Conservation (phyloP, 2,113 vertebrate species). For the Dromaius novaehollandiae region DNA sequence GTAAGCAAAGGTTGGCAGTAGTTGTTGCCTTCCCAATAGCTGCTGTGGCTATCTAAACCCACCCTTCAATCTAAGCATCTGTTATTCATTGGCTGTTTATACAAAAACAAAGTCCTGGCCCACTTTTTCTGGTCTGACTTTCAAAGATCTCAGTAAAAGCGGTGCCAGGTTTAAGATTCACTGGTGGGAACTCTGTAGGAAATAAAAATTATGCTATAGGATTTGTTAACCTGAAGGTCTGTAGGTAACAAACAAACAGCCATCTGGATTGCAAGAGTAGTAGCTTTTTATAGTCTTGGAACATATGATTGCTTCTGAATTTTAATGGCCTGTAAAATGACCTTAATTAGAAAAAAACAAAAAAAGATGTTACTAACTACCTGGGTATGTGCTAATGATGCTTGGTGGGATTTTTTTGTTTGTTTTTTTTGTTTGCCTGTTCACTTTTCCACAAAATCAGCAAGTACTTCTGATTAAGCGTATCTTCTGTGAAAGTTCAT, state of each 20-base stretch:
- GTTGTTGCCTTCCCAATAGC: background rate
- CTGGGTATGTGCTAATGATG: background rate
- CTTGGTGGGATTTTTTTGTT: background rate
- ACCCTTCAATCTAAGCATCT: slow-evolving; percentile 32
- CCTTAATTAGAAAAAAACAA: background rate
- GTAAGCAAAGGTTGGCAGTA: slow-evolving; percentile 19
- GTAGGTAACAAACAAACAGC: background rate
- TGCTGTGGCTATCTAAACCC: slow-evolving; percentile 34
- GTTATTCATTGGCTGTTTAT: background rate
- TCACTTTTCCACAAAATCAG: slow-evolving; percentile 37
- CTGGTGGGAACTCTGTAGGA: background rate
- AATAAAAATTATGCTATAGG: background rate
- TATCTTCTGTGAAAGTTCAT: background rate
- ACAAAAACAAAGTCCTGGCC: slow-evolving; percentile 30
- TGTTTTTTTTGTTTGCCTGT: background rate
- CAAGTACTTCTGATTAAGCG: background rate
- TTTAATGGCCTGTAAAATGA: background rate
- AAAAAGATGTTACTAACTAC: background rate
- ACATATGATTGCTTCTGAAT: background rate
- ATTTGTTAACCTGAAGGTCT: background rate
- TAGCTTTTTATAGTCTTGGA: background rate
- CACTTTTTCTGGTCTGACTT: slow-evolving; percentile 21
- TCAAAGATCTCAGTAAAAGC: background rate
- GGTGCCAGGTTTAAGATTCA: background rate
- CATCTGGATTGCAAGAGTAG: background rate